phyloP scores from a whole-genome alignment of 2,888 invertebrate genomes.

The Leistus spinibarbis region DNA sequence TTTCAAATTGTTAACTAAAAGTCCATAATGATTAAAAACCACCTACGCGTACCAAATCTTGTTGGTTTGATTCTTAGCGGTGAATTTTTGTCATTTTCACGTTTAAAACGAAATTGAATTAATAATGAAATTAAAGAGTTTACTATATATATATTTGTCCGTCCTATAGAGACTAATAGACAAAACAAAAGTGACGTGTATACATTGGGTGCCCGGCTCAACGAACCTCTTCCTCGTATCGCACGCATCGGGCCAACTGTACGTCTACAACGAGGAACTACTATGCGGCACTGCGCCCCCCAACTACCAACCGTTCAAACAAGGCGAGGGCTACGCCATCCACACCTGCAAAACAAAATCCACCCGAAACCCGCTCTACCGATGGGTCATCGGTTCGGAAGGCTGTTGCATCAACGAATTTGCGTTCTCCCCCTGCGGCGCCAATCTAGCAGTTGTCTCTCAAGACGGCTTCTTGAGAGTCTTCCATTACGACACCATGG shows the following conservation, averaged over 20 bases:
- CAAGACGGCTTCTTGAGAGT: constrained; percentile 95
- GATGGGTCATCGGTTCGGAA: constrained; percentile 84
- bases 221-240: constrained; percentile 92
- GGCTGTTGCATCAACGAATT: constrained; percentile 93
- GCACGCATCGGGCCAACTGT: constrained; percentile 95
- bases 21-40: too few relatives aligned
- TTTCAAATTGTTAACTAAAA: too few relatives aligned
- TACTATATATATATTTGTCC: too few relatives aligned
- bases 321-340: constrained; percentile 91
- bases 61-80: too few relatives aligned
- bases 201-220: constrained; percentile 96
- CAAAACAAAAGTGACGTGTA: constrained; percentile 93
- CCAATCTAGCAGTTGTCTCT: constrained; percentile 91
- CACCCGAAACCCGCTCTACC: constrained; percentile 92
- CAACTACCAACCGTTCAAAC: constrained; percentile 93
- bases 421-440: constrained; percentile 93
- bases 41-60: too few relatives aligned
- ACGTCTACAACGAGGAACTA: constrained; percentile 96
- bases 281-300: constrained; percentile 89
- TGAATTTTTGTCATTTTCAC: too few relatives aligned
- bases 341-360: constrained; percentile 96
- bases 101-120: too few relatives aligned
- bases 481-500: constrained; percentile 98
- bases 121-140: too few relatives aligned
- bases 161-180: constrained; percentile 83